phyloP scores from a whole-genome alignment of 2,113 vertebrate genomes.

The Scolopax mira region DNA sequence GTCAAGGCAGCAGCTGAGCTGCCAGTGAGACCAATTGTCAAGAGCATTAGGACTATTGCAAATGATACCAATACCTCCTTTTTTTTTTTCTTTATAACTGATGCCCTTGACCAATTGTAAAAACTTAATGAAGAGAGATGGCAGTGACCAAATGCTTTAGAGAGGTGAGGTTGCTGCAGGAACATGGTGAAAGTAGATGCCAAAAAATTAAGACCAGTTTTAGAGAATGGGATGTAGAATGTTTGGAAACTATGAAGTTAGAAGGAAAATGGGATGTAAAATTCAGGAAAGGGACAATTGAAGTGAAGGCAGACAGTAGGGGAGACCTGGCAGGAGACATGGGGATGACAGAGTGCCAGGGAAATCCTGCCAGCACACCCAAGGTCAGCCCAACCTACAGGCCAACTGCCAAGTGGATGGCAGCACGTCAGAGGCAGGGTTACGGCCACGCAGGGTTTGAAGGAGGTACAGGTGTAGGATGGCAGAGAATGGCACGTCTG shows the following conservation, averaged over 20 bases:
- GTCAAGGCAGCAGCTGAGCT: conserved; percentile 4
- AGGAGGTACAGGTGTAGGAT: conserved; percentile 20
- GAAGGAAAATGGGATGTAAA: conserved; percentile 31
- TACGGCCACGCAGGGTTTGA: conserved; percentile 27
- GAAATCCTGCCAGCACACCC: conserved; percentile 67
- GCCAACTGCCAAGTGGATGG: conserved; percentile 64
- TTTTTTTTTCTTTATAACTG: not conserved
- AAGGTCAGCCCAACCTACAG: conserved; percentile 69
- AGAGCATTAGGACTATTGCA: not conserved
- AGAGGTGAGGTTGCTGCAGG: not conserved
- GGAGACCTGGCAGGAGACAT: not conserved
- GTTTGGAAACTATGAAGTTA: not conserved
- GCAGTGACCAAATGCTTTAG: not conserved
- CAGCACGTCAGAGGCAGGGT: conserved; percentile 20
- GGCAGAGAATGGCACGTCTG: not conserved
- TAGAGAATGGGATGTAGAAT: not conserved
- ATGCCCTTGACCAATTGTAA: not conserved
- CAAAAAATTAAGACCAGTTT: not conserved
- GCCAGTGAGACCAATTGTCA: not conserved
- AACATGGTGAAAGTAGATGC: not conserved
- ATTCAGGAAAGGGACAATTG: not conserved
- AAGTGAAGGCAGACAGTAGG: not conserved
- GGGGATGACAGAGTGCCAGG: conserved; percentile 66
- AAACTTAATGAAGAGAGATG: not conserved
- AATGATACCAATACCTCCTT: not conserved